phyloP scores from a whole-genome alignment of 2,888 invertebrate species.

The Rhagium mordax region DNA sequence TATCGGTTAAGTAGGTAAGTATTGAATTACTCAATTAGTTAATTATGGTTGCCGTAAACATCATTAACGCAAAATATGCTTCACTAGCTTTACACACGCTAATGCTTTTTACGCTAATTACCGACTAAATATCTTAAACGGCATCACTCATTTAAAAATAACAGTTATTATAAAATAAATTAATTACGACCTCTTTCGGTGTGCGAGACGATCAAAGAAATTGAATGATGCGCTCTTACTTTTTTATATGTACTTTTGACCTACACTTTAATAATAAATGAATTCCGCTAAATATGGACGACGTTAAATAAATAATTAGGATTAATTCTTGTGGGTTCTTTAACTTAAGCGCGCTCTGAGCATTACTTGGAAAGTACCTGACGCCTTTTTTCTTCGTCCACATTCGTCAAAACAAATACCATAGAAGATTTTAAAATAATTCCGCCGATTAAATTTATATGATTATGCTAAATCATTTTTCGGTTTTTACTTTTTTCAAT shows the following conservation, averaged over 20 bases:
- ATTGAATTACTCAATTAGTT: neutral
- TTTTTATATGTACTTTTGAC: slow-evolving; percentile 4
- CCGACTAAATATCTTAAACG: neutral
- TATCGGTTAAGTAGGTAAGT: too few relatives aligned
- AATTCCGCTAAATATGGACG: neutral
- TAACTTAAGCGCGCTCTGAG: neutral
- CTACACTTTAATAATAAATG: slow-evolving; percentile 6
- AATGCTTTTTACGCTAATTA: neutral
- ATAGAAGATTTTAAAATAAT: slow-evolving; percentile 2
- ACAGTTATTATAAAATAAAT: slow-evolving; percentile 18
- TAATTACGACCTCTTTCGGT: slow-evolving; percentile 2
- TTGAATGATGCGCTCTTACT: neutral
- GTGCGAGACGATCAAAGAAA: neutral
- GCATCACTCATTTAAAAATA: neutral
- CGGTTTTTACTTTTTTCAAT: slow-evolving; percentile 21
- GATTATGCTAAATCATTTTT: slow-evolving; percentile 5
- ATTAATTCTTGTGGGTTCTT: neutral
- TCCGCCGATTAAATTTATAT: slow-evolving; percentile 10
- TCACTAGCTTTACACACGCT: neutral
- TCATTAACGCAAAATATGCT: neutral
- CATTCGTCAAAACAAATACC: neutral
- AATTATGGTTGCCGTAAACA: neutral
- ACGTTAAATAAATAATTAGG: neutral
- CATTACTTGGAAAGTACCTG: neutral
- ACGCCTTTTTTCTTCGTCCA: neutral